Evolutionary conservation across 2,113 vertebrate genomes (phyloP), one percentile per base, ranked within the genome.

Genomic region (Gadus macrocephalus): DNA sequence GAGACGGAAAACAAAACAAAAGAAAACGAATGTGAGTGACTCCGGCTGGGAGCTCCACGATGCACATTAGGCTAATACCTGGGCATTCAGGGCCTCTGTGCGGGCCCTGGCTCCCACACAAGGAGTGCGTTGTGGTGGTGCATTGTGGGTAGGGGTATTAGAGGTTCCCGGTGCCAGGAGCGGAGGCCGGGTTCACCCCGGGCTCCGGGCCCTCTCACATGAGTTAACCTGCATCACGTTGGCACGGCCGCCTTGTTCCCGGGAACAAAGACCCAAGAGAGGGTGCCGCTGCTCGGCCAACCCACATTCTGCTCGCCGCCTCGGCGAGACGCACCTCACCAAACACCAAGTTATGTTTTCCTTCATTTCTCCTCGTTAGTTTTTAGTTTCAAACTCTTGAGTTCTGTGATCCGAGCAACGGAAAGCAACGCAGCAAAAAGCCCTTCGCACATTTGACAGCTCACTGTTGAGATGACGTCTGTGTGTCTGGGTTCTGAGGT

Each of bases 101-200:
- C 20, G 58, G 64, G 65, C 60, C 72, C 22, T 70, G 28, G 68
- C 73, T 70, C 20, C 59, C 42, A 60, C 28, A 67, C 65, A 68
- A 66, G 3, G 58, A 75, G 68, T 28, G 25, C 78, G 81, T 86
- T 35, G 62, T 71, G 79, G 79, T 78, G 66, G 81, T 80, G 72
- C 67, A 69, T 15, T 68, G 73, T 74, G 17, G 64, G 17, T 35
- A 49, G 49, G 66, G 15, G 67, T 53, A 22, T 17, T 49, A 56
- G 27, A 42, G 58, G 35, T 5, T 19, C 20, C 59, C 6, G 14
- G 22, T 53, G 67, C 53, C 70, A 80, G 70, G 70, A 66, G 14
- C 25, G 17, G 25, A 42, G 17, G 42, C 7, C 74, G 60, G 59
- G 76, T 68, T 68, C 55, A 27, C 15, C 63, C 16, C 72, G 62